Evolutionary conservation across 2,888 invertebrate species (phyloP).

Genomic region (Theretra japonica): DNA sequence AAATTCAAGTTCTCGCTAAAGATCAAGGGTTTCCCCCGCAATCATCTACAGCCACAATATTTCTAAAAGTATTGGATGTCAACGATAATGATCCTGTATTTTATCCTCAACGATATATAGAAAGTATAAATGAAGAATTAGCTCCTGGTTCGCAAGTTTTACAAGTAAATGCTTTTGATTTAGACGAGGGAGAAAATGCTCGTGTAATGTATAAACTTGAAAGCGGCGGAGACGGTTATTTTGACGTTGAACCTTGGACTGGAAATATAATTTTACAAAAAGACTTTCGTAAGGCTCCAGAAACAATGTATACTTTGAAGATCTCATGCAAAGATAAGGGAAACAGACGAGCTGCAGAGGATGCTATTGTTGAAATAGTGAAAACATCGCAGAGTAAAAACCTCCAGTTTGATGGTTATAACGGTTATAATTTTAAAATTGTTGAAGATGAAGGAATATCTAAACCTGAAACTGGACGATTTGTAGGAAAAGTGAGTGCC

Average conservation of each 20-base stretch:
- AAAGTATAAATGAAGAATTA: conserved; percentile 89
- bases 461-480: conserved; percentile 86
- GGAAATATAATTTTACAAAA: conserved; percentile 90
- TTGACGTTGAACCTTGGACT: conserved; percentile 90
- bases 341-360: conserved; percentile 88
- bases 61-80: conserved; percentile 91
- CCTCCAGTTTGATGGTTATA: conserved; percentile 90
- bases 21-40: conserved; percentile 96
- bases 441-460: conserved; percentile 91
- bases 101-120: conserved; percentile 94
- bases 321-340: conserved; percentile 93
- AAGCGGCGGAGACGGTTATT: conserved; percentile 91
- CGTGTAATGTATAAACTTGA: conserved; percentile 91
- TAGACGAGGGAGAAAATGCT: conserved; percentile 95
- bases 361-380: conserved; percentile 92
- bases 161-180: conserved; percentile 92
- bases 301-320: conserved; percentile 88
- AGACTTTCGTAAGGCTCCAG: conserved; percentile 86
- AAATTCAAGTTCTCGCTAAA: conserved; percentile 93
- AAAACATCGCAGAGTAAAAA: conserved; percentile 89
- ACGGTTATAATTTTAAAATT: conserved; percentile 92
- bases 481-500: conserved; percentile 91
- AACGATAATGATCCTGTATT: conserved; percentile 97
- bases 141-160: conserved; percentile 87
- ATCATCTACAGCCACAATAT: conserved; percentile 95